Base-by-base conservation (phyloP, 1,140 invertebrate species). In the Solenopsis invicta region DNA sequence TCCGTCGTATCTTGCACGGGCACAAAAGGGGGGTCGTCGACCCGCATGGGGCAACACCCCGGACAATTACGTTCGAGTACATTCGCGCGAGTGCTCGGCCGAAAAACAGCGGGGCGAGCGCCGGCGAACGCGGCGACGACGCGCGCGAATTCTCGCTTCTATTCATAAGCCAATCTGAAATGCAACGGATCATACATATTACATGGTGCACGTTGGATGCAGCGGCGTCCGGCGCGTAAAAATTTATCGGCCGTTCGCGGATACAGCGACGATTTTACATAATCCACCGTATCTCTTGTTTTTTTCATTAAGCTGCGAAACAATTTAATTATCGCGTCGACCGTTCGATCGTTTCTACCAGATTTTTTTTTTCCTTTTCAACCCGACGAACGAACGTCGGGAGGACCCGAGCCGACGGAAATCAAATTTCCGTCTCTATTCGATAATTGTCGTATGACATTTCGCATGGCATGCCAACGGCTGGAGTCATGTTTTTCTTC, bases 11-110 rank as follows among this genome's bases (percentile, higher is more conserved):
- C 52, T 64, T 34, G 45, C 59, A 54, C 9, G 52, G 16, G 37
- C 86, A 87, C 88, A 89, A 90, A 87, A 72, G 41, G 41, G 48
- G 64, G 29, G 50, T 84, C 88, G 64, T 74, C 85, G 56, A 67
- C 56, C 77, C 67, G 62, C 72, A 89, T 67, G 85, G 41, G 56
- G 52, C 18, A 18, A 89, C 77, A 64, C 56, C 41, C 16, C 72
- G 89, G 78, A 90, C 86, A 89, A 90, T 90, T 90, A 90, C 82
- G 67, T 87, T 45, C 64, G 56, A 64, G 48, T 61, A 41, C 12
- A 74, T 59, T 50, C 10, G 62, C 45, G 61, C 24, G 59, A 29
- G 61, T 29, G 76, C 45, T n/a, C 48, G 45, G 5, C n/a, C 78
- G 52, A 67, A 72, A 56, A 72, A 82, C 52, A n/a, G 21, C 64